Conservation (phyloP, 2,888 invertebrate genomes). For the Mythimna impura region DNA sequence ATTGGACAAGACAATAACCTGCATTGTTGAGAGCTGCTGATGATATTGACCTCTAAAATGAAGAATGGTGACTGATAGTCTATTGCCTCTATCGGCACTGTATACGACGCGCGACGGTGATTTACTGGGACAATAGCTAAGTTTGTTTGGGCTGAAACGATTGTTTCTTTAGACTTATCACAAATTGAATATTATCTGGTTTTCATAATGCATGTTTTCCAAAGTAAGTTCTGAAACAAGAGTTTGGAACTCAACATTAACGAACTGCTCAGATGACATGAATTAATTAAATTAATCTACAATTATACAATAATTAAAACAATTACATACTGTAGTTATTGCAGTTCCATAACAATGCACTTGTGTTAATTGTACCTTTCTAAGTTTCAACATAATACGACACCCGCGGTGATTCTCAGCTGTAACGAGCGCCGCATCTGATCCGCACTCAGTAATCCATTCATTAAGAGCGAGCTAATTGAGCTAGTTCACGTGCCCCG, state of each 20-base stretch:
- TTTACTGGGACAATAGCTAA: constrained; percentile 1
- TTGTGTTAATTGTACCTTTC: constrained; percentile 43
- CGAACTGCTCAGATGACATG: neutral
- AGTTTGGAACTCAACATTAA: neutral
- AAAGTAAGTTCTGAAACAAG: neutral
- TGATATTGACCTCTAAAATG: constrained; percentile 17
- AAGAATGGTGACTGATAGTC: neutral
- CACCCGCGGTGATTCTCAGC: constrained; percentile 61
- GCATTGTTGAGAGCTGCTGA: constrained; percentile 10
- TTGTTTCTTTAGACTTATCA: neutral
- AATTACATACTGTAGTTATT: constrained; percentile 1
- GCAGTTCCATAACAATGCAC: constrained; percentile 22
- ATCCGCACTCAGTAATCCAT: constrained; percentile 70
- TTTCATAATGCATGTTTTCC: neutral
- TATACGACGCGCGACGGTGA: neutral
- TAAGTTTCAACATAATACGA: constrained; percentile 52
- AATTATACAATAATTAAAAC: constrained; percentile 2
- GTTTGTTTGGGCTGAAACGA: neutral
- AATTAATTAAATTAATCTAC: neutral
- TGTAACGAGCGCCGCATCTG: constrained; percentile 53
- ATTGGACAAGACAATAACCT: constrained; percentile 43
- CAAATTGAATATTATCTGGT: neutral
- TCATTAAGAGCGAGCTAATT: constrained; percentile 80
- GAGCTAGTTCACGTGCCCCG: constrained; percentile 76
- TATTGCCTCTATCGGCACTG: neutral